A percentile compares a stretch with the other conserved stretches of the same genome.
Evolutionary conservation across 2,113 vertebrate genomes (phyloP).

Genomic region (Beaufortia kweichowensis): DNA sequence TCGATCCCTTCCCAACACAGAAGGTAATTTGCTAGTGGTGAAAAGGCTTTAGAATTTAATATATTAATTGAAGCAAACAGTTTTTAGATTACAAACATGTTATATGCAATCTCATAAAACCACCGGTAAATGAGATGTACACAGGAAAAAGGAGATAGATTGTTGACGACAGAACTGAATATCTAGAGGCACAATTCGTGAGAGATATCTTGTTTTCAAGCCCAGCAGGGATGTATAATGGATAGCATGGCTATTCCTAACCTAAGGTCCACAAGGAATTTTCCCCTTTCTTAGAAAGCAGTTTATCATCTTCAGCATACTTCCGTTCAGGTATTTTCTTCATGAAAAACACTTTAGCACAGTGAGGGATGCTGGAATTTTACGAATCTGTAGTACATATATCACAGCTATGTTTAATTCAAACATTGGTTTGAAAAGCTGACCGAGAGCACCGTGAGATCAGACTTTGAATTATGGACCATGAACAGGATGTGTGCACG

Average conservation of each 20-base stretch:
- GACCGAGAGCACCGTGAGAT: conserved; percentile 9
- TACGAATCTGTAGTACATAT: conserved; percentile 15
- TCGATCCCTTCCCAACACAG: conserved; percentile 11
- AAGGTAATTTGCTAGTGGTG: conserved; percentile 28
- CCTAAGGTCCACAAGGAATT: not conserved
- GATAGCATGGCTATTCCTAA: conserved; percentile 16
- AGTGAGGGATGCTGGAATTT: not conserved
- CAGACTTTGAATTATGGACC: conserved; percentile 27
- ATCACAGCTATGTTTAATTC: conserved; percentile 29
- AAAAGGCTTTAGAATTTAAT: conserved; percentile 7
- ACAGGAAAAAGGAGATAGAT: conserved; percentile 1
- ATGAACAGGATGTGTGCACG: conserved; percentile 2
- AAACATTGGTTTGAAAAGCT: conserved; percentile 18
- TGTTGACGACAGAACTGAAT: not conserved
- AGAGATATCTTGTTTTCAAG: conserved; percentile 5
- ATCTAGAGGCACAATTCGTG: not conserved
- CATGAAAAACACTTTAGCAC: not conserved
- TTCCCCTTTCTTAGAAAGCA: conserved; percentile 1
- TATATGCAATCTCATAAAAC: not conserved
- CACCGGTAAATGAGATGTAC: not conserved
- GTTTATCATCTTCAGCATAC: conserved; percentile 32
- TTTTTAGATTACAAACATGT: not conserved
- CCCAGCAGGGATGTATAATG: conserved; percentile 10
- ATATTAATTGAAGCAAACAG: not conserved
- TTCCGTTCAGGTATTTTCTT: conserved; percentile 14